Percentiles rank a stretch among this genome's conserved stretches.
phyloP scores from a whole-genome alignment of 2,888 invertebrate species.

The Troides oblongomaculatus region DNA sequence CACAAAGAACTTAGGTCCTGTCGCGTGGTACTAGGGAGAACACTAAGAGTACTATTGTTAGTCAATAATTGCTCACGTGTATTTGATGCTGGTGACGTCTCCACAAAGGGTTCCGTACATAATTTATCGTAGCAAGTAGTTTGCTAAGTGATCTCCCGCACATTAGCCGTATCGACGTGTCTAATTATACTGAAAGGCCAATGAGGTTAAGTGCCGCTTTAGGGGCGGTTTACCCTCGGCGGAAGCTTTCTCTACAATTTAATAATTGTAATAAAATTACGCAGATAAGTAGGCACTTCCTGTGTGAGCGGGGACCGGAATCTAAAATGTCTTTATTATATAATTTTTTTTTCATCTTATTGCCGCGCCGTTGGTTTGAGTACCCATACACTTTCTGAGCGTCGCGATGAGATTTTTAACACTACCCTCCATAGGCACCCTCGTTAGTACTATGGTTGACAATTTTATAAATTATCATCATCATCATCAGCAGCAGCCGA shows the following conservation, averaged over 20 bases:
- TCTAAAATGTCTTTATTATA: conserved; percentile 28
- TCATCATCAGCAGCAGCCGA: too few relatives aligned
- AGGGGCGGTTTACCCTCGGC: conserved; percentile 32
- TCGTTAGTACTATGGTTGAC: too few relatives aligned
- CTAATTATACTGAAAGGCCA: conserved; percentile 27
- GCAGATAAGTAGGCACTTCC: conserved; percentile 26
- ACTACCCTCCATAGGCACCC: too few relatives aligned
- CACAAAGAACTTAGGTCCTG: too few relatives aligned
- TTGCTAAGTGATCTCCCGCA: conserved; percentile 26
- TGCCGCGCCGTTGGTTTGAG: conserved; percentile 8
- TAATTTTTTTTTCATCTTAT: conserved; percentile 11
- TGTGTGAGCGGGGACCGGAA: conserved; percentile 9
- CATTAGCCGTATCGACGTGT: conserved; percentile 30
- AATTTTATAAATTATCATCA: too few relatives aligned
- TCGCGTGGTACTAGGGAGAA: too few relatives aligned
- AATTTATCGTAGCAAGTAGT: conserved; percentile 23
- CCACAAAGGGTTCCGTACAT: conserved; percentile 15
- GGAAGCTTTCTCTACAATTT: conserved; percentile 34
- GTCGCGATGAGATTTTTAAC: not conserved
- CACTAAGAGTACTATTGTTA: too few relatives aligned
- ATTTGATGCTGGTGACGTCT: not conserved
- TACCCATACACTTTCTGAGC: conserved; percentile 2
- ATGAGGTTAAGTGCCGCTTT: conserved; percentile 38
- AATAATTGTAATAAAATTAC: conserved; percentile 37
- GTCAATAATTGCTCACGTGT: too few relatives aligned